phyloP scores from a whole-genome alignment of 35 echinoderm and acorn worm species.

The Lytechinus variegatus region DNA sequence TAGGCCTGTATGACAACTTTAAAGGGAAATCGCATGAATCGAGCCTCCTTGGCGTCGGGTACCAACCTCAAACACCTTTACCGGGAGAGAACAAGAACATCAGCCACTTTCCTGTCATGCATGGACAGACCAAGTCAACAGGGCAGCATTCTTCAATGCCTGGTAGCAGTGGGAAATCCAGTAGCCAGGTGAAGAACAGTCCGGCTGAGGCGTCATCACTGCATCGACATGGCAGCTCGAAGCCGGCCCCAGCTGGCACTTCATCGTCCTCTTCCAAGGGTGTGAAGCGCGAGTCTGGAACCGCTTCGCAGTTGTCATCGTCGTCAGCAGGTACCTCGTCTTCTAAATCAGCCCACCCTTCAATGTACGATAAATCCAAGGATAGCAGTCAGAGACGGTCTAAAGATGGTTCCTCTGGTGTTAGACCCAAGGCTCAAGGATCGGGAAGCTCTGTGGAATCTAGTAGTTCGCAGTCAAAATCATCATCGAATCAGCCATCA shows the following conservation, averaged over 20 bases:
- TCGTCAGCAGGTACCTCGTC: background rate
- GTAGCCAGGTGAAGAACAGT: background rate
- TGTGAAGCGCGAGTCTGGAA: conserved; percentile 25
- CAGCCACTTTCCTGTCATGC: conserved; percentile 14
- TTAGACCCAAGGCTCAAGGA: background rate
- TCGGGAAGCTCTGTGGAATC: background rate
- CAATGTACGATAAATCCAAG: background rate
- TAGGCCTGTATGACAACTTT: background rate
- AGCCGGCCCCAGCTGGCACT: conserved; percentile 6
- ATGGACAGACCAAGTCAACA: conserved; percentile 7
- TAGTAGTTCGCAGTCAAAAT: background rate
- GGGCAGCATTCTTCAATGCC: background rate
- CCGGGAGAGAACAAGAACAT: conserved; percentile 17
- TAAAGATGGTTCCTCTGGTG: background rate
- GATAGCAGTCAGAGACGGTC: conserved; percentile 16
- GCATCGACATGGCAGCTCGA: background rate
- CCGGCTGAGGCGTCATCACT: background rate
- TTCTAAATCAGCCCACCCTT: background rate
- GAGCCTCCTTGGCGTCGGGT: background rate
- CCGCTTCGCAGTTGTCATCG: background rate
- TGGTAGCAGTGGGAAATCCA: background rate
- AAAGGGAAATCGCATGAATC: background rate
- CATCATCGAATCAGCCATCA: conserved; percentile 12
- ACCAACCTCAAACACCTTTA: conserved; percentile 24
- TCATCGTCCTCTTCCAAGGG: conserved; percentile 22